Percentiles rank a stretch among this genome's conserved stretches.
Conservation (phyloP, 1,140 invertebrate genomes). For the Chionoecetes opilio region DNA sequence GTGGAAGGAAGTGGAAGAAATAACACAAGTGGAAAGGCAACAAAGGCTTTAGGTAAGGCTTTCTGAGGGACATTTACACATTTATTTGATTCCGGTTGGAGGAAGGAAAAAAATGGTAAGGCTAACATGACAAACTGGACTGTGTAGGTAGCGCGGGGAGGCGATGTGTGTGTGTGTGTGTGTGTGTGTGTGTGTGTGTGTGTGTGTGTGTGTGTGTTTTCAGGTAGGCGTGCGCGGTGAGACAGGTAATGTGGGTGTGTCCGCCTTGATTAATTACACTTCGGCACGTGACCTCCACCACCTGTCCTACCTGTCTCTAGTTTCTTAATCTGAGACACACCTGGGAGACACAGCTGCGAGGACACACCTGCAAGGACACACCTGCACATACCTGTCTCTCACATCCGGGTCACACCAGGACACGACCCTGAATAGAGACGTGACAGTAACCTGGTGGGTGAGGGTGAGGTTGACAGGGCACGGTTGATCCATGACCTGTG, state of each 20-base stretch:
- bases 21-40: background rate
- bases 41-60: background rate
- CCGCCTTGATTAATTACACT: background rate
- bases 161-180: too few species aligned
- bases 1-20: background rate
- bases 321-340: background rate
- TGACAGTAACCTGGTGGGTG: background rate
- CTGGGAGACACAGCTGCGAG: background rate
- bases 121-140: too few species aligned
- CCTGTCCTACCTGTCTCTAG: background rate
- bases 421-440: background rate
- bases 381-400: background rate
- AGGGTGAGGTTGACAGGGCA: background rate
- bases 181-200: too few species aligned
- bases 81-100: background rate
- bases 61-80: too few species aligned
- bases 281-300: background rate
- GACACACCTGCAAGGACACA: background rate
- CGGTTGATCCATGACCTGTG: background rate
- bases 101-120: background rate
- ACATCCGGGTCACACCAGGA: background rate
- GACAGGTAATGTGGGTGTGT: background rate
- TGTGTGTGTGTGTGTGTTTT: too few species aligned
- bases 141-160: background rate
- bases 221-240: background rate